Evolutionary conservation across 2,113 vertebrate genomes (phyloP), one percentile per base, ranked within the genome.

Genomic region (Myotis yumanensis): DNA sequence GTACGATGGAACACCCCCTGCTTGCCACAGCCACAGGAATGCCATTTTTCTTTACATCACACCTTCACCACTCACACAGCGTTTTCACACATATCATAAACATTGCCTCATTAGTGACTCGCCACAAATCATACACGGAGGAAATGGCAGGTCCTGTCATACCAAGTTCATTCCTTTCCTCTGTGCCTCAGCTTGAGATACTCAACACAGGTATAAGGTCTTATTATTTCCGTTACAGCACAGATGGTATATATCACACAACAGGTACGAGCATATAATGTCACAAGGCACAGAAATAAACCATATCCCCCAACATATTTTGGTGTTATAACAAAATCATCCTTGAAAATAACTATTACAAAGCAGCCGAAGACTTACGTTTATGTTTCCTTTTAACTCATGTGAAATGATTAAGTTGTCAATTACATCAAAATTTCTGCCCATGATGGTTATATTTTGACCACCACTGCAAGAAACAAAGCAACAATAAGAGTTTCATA

Each of bases 401-500:
- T 98, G 97, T 89, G 98, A 98, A 96, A 98, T 98, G 89, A 98
- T 98, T 89, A 98, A 93, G 79, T 95, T 98, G 86, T 99, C 99
- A 86, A 99, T 98, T 86, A 99, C 98, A 48, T 99, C 97, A 92
- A 99, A 96, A 94, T 99, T 98, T 84, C 95, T 98, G 48, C 99
- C 99, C 14, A 0, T 37, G 1, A 99, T 92, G 16, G 95, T 98
- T 96, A 99, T 97, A 22, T 86, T 98, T 96, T 99, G 99, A 89
- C 98, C 98, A 86, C 99, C 99, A 88, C 99, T 99, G 90, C 72
- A 97, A 83, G 85, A 97, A 75, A 97, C 20, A 96, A 91, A 85
- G n/a, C 96, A 69, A 71, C 76, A 66, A 95, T 30, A 66, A 17
- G 23, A 10, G 82, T 88, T 43, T 82, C 25, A 69, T 30, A 90